Percentiles rank a stretch among this genome's conserved stretches.
Evolutionary conservation across 2,113 vertebrate species (phyloP).

Genomic region (Athene cunicularia): DNA sequence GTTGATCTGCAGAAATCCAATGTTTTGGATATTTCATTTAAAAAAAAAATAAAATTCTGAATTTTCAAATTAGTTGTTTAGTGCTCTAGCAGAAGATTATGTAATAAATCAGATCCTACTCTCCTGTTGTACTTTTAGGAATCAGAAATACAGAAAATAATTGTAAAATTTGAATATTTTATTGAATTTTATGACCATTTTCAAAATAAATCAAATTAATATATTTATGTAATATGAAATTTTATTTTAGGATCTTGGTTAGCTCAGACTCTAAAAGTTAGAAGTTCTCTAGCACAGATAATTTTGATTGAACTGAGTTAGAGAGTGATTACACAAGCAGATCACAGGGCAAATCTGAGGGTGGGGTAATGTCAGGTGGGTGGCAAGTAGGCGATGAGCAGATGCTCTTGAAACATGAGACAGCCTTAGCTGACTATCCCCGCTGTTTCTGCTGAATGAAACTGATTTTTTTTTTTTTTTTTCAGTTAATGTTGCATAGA

Average conservation of each 20-base stretch:
- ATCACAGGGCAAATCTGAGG: not conserved
- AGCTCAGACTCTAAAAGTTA: not conserved
- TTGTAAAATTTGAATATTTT: not conserved
- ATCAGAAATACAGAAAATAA: not conserved
- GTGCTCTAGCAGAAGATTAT: not conserved
- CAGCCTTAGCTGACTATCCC: not conserved
- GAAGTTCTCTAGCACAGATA: not conserved
- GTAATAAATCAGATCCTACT: not conserved
- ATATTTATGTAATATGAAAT: not conserved
- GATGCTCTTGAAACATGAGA: not conserved
- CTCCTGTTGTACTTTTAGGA: not conserved
- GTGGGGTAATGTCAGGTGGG: not conserved
- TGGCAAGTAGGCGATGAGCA: not conserved
- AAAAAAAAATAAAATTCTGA: not conserved
- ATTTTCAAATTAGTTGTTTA: not conserved
- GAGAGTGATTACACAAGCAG: not conserved
- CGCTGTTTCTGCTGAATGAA: not conserved
- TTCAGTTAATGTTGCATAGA: not conserved
- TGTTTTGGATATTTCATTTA: not conserved
- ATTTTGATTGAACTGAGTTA: not conserved
- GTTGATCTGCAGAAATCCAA: not conserved
- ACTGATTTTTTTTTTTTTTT: not conserved
- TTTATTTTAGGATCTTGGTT: not conserved
- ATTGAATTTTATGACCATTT: not conserved
- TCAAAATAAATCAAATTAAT: not conserved